These are phyloP conservation scores for Phyllostomus discolor DNA, from an alignment of 2,113 vertebrate species.

Conservation along the genomic window DNA sequence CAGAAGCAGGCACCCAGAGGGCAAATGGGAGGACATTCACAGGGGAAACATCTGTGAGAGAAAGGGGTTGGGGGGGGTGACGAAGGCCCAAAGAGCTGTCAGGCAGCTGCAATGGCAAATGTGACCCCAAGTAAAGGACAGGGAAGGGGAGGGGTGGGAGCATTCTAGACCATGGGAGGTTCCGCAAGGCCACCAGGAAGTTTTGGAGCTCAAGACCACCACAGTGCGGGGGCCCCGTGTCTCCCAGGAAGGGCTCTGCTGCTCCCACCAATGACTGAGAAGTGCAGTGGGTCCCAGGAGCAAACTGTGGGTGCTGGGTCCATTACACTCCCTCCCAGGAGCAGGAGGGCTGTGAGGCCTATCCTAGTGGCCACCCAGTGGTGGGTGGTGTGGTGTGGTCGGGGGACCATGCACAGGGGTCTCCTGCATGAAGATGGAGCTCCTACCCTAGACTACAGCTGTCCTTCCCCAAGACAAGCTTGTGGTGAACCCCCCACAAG, in stretches of 20 bases:
- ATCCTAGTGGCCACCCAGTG: accelerated
- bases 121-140: not conserved
- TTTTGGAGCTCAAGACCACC: not conserved
- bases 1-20: not conserved
- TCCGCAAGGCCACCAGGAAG: not conserved
- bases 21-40: not conserved
- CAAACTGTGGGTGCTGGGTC: not conserved
- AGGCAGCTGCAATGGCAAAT: accelerated
- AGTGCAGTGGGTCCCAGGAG: not conserved
- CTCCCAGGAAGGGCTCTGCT: not conserved
- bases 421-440: not conserved
- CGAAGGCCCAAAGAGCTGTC: too few species aligned
- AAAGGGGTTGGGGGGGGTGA: not conserved
- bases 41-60: not conserved
- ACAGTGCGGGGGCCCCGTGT: not conserved
- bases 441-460: not conserved
- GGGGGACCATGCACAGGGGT: not conserved
- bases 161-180: not conserved
- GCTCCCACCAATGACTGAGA: not conserved
- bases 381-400: too few species aligned
- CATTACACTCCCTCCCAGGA: accelerated
- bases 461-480: not conserved
- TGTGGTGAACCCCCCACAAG: not conserved
- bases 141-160: not conserved
- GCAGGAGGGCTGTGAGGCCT: not conserved